Evolutionary conservation across 2,797 vertebrate genomes (phyloP).

Genomic region (Diplodus puntazzo): DNA sequence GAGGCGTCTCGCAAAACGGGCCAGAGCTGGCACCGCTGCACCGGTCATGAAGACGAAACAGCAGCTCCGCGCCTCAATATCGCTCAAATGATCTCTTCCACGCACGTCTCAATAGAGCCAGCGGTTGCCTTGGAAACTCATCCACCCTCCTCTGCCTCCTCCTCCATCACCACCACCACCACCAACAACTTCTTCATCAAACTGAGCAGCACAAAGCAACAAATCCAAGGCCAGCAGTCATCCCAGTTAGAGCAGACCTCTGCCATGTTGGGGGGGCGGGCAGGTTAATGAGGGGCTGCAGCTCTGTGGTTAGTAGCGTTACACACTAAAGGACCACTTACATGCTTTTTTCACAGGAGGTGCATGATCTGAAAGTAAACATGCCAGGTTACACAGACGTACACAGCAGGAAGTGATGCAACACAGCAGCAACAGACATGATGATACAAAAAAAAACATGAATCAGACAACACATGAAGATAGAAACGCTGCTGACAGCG

Average conservation of each 20-base stretch:
- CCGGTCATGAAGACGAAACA: neutral
- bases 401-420: slow-evolving; percentile 50
- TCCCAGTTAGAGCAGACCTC: slow-evolving; percentile 34
- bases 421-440: slow-evolving; percentile 28
- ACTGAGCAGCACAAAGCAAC: slow-evolving; percentile 35
- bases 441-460: neutral
- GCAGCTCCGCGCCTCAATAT: neutral
- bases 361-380: slow-evolving; percentile 92
- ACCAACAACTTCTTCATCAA: slow-evolving; percentile 8
- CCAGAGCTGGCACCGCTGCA: neutral
- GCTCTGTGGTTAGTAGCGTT: slow-evolving; percentile 68
- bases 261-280: neutral
- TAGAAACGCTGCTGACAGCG: neutral
- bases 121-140: slow-evolving; percentile 59
- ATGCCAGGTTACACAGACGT: slow-evolving; percentile 80
- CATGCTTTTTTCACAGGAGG: slow-evolving; percentile 89
- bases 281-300: slow-evolving; percentile 54
- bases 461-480: neutral
- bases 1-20: neutral
- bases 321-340: slow-evolving; percentile 87
- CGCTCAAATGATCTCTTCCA: slow-evolving; percentile 21
- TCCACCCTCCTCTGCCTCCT: slow-evolving; percentile 12
- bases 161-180: neutral
- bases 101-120: slow-evolving; percentile 14
- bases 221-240: slow-evolving; percentile 3